phyloP scores from a whole-genome alignment of 2,113 vertebrate genomes.

The Trinectes maculatus region DNA sequence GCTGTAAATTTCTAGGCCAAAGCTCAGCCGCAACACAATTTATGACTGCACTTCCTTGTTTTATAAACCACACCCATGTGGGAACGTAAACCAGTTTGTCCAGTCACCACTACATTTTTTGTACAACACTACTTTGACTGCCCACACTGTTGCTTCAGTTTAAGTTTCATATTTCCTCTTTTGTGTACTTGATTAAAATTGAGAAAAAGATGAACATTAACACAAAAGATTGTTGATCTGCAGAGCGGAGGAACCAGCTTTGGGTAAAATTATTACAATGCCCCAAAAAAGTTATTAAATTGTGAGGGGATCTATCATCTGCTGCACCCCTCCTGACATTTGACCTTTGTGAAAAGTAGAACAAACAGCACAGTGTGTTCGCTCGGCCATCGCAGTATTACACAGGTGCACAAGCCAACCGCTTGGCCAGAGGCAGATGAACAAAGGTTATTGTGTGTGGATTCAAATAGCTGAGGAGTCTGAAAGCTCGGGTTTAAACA shows the following conservation, averaged over 20 bases:
- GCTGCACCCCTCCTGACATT: neutral
- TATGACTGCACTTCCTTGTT: neutral
- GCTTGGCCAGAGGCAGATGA: neutral
- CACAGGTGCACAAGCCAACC: slow-evolving; percentile 25
- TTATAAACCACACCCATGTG: slow-evolving; percentile 38
- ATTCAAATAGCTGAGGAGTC: slow-evolving; percentile 4
- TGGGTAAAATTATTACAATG: neutral
- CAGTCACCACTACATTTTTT: too few relatives aligned
- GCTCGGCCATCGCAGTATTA: neutral
- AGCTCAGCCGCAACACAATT: neutral
- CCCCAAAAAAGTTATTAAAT: neutral
- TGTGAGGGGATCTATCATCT: neutral
- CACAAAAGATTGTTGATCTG: neutral
- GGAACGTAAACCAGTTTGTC: too few relatives aligned
- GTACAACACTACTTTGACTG: too few relatives aligned
- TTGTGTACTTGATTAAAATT: too few relatives aligned
- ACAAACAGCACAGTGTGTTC: too few relatives aligned
- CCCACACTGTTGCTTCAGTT: too few relatives aligned
- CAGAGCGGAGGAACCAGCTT: too few relatives aligned
- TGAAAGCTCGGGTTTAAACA: slow-evolving; percentile 20
- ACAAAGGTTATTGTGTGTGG: neutral
- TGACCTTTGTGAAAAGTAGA: too few relatives aligned
- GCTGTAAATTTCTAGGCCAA: neutral
- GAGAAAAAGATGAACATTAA: neutral
- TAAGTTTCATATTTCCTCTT: too few relatives aligned